Percentiles rank a stretch among this genome's conserved stretches.
Conservation (phyloP, 2,797 vertebrate genomes). For the Hipposideros larvatus region DNA sequence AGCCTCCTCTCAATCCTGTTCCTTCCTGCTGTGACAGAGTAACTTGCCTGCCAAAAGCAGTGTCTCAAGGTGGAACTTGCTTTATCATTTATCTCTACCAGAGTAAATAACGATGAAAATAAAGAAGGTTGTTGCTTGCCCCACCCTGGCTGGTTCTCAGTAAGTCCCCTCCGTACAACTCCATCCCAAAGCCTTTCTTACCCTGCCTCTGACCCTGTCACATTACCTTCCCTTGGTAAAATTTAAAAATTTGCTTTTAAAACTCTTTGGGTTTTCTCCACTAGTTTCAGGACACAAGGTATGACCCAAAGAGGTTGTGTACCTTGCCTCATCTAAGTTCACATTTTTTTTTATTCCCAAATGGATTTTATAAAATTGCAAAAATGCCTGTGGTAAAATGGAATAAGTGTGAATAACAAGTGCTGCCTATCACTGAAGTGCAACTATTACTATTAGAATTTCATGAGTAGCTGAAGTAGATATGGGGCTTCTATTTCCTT, state of each 20-base stretch:
- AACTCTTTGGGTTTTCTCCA: not conserved
- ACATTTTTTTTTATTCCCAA: constrained; percentile 12
- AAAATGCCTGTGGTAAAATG: not conserved
- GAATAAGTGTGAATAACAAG: not conserved
- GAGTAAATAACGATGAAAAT: not conserved
- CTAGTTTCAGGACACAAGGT: not conserved
- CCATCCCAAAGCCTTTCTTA: not conserved
- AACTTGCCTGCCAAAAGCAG: not conserved
- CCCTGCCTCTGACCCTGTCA: not conserved
- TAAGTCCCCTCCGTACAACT: not conserved
- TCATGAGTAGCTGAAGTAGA: not conserved
- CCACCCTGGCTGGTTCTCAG: not conserved
- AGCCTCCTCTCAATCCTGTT: not conserved
- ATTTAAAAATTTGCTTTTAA: too few relatives aligned
- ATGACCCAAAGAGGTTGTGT: not conserved
- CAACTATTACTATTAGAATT: not conserved
- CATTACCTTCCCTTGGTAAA: not conserved
- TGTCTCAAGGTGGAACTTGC: not conserved
- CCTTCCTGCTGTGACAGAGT: not conserved
- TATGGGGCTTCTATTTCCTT: not conserved
- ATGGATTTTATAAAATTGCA: constrained; percentile 22
- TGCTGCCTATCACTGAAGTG: not conserved
- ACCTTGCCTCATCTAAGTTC: constrained; percentile 23
- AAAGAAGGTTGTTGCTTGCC: not conserved
- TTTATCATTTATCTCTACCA: not conserved